Evolutionary conservation across 2,888 invertebrate species (phyloP), one percentile per base, ranked within the genome.

Genomic region (Proisotoma minuta): DNA sequence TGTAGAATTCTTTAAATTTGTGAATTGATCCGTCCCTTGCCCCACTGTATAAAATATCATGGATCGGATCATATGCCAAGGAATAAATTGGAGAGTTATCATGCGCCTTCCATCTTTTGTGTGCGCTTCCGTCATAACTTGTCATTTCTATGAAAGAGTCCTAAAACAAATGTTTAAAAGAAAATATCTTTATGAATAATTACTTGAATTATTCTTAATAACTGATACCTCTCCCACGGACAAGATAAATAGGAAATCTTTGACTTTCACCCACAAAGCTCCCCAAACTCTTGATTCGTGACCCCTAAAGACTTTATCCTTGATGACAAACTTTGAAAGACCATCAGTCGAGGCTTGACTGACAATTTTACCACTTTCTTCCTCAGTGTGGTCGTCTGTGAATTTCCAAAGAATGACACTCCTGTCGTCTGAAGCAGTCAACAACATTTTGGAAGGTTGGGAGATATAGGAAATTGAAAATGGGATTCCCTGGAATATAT

Each of bases 71-170:
- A 54, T 65, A 66, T 1, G 29, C 66, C 40, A 63, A 65, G 8
- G 58, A 59, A 43, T 66, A 68, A 53, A 68, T 68, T 15, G 68
- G 62, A 2, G 68, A 59, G 0, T 63, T 63, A 29, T 66, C 57
- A 47, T 65, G 65, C 26, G 60, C 68, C 22, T 48, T 59, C 68
- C 68, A 68, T 24, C 23, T 43, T 49, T 65, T 68, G n/a, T 60
- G 56, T 22, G 52, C 53, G 24, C 22, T 52, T n/a, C 61, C 64
- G 43, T 63, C 63, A 8, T 63, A 56, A 50, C 53, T 54, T 34
- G 60, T 56, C 5, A 66, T 61, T 12, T 59, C 22, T 10, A 68
- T 60, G 2, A 58, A 61, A 1, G 68, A 68, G 24, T 65, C 65
- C 68, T 68, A 34, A n/a, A 39, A 50, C 22, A 1, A 48, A 57